Conservation (phyloP, 37 sponge, comb jelly and placozoan genomes). For the Mnemiopsis leidyi region DNA sequence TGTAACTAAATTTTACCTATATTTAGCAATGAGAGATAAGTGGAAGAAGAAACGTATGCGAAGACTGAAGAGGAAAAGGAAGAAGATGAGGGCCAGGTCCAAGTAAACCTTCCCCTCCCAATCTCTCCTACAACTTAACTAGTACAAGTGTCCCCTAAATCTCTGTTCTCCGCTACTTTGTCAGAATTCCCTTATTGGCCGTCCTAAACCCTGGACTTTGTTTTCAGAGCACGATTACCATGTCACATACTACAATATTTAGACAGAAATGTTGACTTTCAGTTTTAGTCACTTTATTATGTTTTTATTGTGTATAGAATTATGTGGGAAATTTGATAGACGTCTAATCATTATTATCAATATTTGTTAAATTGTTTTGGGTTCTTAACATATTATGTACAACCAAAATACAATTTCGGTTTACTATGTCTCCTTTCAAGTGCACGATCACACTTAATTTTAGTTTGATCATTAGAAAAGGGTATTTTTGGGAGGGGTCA, state of each 20-base stretch:
- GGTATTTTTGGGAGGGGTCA: no score
- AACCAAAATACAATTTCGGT: no score
- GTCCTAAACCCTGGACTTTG: no score
- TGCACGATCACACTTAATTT: no score
- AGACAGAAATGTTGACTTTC: neutral
- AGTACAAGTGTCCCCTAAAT: neutral
- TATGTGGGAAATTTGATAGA: neutral
- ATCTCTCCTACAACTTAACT: no score
- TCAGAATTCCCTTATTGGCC: neutral
- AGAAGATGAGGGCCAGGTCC: constrained; percentile 65
- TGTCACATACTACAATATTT: neutral
- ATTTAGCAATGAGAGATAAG: constrained; percentile 59
- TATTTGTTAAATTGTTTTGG: neutral
- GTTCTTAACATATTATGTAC: neutral
- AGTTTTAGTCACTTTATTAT: neutral
- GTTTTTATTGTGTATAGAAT: neutral
- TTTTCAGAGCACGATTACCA: no score
- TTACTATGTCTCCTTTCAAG: no score
- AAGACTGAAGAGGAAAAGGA: constrained; percentile 63
- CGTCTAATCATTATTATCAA: neutral
- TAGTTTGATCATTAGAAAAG: no score
- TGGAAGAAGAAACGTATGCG: constrained; percentile 65
- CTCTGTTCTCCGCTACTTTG: neutral
- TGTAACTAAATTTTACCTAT: no score
- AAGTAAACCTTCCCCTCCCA: constrained; percentile 27